Percentiles rank a stretch among this genome's conserved stretches.
Conservation (phyloP, 2,888 invertebrate species). For the Pocota personata region DNA sequence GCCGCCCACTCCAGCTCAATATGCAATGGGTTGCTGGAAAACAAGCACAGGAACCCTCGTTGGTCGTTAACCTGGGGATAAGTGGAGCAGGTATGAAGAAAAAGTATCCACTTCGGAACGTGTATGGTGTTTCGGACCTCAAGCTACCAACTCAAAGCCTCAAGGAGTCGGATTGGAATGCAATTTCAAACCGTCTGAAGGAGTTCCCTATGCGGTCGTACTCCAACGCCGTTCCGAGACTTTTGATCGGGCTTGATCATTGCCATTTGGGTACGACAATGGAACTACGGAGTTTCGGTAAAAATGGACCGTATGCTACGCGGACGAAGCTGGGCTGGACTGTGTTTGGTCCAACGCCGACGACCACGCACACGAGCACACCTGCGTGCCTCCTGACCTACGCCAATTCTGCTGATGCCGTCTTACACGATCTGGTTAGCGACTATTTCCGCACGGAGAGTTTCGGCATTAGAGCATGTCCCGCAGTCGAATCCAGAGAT, state of each 20-base stretch:
- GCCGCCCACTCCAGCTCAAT: background rate
- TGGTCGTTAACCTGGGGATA: no score
- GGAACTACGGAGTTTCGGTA: background rate
- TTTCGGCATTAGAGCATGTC: slow-evolving; percentile 8
- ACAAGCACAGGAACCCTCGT: background rate
- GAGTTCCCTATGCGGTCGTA: no score
- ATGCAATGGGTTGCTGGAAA: slow-evolving; percentile 5
- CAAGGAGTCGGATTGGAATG: no score
- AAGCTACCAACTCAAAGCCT: no score
- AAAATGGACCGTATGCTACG: background rate
- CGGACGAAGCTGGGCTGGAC: slow-evolving; percentile 50
- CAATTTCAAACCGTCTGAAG: no score
- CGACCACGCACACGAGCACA: background rate
- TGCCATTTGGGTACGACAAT: background rate
- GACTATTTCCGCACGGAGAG: background rate
- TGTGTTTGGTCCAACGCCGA: slow-evolving; percentile 13
- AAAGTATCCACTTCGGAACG: no score
- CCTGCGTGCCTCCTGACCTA: slow-evolving; percentile 6
- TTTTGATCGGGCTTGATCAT: no score
- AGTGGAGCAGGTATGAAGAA: no score
- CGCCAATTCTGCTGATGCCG: background rate
- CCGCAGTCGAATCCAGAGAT: background rate
- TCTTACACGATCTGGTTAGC: background rate
- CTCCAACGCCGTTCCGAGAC: no score
- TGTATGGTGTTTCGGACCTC: no score